Conservation (phyloP, 2,113 vertebrate species). For the Microtus oregoni region DNA sequence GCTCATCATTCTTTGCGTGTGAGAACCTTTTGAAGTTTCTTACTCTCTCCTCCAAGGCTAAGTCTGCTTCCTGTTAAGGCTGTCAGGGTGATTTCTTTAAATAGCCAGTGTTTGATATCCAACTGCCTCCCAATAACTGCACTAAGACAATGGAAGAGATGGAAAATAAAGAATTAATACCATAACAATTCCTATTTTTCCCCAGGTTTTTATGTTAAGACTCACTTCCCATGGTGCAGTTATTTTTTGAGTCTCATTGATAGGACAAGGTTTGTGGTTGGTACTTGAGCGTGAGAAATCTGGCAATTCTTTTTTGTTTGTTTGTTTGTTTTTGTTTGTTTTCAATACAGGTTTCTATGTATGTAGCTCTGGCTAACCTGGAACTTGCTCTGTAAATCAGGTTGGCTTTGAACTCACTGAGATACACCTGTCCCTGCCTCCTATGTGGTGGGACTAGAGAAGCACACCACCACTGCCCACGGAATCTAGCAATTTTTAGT, state of each 20-base stretch:
- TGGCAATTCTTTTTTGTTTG: background rate
- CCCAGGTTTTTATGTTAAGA: conserved; percentile 3
- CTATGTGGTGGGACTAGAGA: background rate
- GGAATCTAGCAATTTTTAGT: background rate
- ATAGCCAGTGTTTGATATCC: conserved; percentile 42
- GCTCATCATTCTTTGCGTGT: conserved; percentile 54
- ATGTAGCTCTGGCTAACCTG: background rate
- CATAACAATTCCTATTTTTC: background rate
- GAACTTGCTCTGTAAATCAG: background rate
- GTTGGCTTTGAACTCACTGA: background rate
- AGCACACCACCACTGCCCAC: background rate
- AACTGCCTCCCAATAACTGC: conserved; percentile 14
- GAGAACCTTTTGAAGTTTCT: conserved; percentile 66
- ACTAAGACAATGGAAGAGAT: conserved; percentile 19
- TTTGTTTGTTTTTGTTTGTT: background rate
- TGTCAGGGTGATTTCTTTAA: conserved; percentile 62
- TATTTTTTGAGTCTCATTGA: conserved; percentile 43
- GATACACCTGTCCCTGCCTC: background rate
- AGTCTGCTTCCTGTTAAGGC: conserved; percentile 68
- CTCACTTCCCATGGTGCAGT: background rate
- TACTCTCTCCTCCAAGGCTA: conserved; percentile 32
- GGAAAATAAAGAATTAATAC: conserved; percentile 51
- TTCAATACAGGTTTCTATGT: background rate
- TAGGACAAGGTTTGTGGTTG: conserved; percentile 24
- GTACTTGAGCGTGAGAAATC: background rate